Evolutionary conservation across 2,113 vertebrate genomes (phyloP).

Genomic region (Pipa parva): DNA sequence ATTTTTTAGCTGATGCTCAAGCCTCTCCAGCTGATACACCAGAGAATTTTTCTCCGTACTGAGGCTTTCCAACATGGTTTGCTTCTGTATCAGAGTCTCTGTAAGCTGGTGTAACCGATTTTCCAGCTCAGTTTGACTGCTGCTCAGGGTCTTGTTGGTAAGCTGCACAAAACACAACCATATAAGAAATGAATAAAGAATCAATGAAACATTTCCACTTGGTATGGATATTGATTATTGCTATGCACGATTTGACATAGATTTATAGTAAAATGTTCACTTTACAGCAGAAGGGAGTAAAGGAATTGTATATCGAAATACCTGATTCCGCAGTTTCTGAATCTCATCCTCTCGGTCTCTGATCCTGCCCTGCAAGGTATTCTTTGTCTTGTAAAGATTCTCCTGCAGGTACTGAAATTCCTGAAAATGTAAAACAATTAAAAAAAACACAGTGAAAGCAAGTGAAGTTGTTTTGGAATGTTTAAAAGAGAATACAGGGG

Average conservation of each 20-base stretch:
- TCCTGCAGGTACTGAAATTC: slow-evolving; percentile 88
- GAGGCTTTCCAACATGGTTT: slow-evolving; percentile 94
- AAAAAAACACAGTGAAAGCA: slow-evolving; percentile 5
- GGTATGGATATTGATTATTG: too few species aligned
- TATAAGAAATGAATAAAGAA: background rate
- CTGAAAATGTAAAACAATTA: slow-evolving; percentile 66
- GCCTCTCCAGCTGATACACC: slow-evolving; percentile 88
- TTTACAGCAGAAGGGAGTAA: too few species aligned
- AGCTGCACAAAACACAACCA: slow-evolving; percentile 63
- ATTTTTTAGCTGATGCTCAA: slow-evolving; percentile 84
- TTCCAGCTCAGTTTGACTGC: slow-evolving; percentile 87
- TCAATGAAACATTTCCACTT: too few species aligned
- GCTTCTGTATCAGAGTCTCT: slow-evolving; percentile 96
- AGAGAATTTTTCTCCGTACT: slow-evolving; percentile 93
- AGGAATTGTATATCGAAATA: too few species aligned
- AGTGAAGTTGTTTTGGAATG: too few species aligned
- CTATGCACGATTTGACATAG: too few species aligned
- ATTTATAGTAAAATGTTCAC: too few species aligned
- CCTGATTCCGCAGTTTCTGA: slow-evolving; percentile 96
- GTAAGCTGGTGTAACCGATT: slow-evolving; percentile 92
- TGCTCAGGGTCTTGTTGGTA: slow-evolving; percentile 91
- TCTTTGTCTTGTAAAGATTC: slow-evolving; percentile 83
- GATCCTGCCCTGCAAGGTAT: slow-evolving; percentile 83
- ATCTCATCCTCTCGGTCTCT: slow-evolving; percentile 96
- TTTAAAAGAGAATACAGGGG: too few species aligned